Evolutionary conservation across 1,140 invertebrate genomes (phyloP).

Genomic region (Listronotus oregonensis): DNA sequence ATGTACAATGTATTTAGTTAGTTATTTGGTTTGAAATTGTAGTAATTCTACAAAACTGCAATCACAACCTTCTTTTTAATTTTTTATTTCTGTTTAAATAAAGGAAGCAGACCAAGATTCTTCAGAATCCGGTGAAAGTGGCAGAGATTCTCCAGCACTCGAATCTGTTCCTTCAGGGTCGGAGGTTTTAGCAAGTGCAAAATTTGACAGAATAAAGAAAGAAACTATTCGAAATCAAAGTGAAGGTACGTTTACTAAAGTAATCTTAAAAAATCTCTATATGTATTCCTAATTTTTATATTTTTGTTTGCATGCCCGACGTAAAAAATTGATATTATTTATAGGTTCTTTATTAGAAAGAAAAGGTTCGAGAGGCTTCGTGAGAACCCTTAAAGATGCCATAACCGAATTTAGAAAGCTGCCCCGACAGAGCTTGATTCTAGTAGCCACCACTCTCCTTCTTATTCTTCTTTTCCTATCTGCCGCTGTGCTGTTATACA

Average conservation of each 20-base stretch:
- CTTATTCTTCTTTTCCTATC: slow-evolving; percentile 58
- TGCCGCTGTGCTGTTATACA: slow-evolving; percentile 56
- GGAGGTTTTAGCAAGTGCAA: slow-evolving; percentile 24
- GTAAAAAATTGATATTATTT: no score
- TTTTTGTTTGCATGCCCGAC: no score
- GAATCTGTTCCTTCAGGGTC: slow-evolving; percentile 22
- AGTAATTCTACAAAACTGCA: no score
- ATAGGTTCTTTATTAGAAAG: slow-evolving; percentile 26
- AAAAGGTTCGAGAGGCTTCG: slow-evolving; percentile 36
- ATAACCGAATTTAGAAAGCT: slow-evolving; percentile 43
- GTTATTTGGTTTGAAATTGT: no score
- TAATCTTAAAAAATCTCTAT: no score
- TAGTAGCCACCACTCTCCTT: slow-evolving; percentile 56
- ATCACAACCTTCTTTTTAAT: no score
- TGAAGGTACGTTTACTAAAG: slow-evolving; percentile 21
- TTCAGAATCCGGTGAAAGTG: slow-evolving; percentile 47
- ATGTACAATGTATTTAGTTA: no score
- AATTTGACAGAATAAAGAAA: slow-evolving; percentile 36
- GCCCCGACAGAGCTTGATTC: slow-evolving; percentile 51
- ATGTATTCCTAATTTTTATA: no score
- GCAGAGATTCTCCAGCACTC: slow-evolving; percentile 41
- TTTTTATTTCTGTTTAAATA: no score
- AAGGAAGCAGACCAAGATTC: slow-evolving; percentile 47
- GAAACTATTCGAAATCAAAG: slow-evolving; percentile 29
- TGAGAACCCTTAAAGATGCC: slow-evolving; percentile 38